A percentile compares a stretch with the other conserved stretches of the same genome.
phyloP scores from a whole-genome alignment of 2,797 vertebrate genomes.

The Pseudochirops corinnae region DNA sequence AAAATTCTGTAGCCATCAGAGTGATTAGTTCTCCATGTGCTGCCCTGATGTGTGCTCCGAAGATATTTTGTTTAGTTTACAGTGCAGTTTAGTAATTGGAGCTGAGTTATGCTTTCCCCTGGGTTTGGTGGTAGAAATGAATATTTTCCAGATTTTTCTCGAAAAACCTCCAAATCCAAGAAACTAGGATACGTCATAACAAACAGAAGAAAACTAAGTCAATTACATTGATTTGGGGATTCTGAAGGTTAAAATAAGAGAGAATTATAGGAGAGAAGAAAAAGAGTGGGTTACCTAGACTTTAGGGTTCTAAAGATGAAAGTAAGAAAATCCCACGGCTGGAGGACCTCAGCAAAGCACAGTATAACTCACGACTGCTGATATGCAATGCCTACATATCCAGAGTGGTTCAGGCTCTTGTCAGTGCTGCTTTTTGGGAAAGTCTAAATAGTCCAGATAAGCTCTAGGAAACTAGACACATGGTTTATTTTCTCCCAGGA shows the following conservation, averaged over 20 bases:
- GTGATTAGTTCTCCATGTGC: neutral
- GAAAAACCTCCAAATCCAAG: neutral
- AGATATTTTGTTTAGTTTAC: neutral
- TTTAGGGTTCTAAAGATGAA: neutral
- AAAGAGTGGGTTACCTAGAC: neutral
- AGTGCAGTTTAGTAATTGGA: neutral
- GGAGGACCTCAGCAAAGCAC: neutral
- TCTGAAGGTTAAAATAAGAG: neutral
- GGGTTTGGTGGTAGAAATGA: neutral
- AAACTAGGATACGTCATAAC: neutral
- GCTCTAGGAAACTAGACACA: neutral
- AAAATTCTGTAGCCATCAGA: slow-evolving; percentile 36
- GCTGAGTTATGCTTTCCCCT: neutral
- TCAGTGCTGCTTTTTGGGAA: neutral
- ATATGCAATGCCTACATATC: neutral
- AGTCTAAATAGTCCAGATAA: neutral
- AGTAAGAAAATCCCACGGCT: neutral
- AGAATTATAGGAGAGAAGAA: neutral
- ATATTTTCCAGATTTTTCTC: neutral
- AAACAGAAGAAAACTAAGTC: neutral
- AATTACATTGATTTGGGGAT: neutral
- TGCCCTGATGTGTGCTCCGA: neutral
- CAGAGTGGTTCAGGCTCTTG: neutral
- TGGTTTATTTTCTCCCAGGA: neutral
- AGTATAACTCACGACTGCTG: neutral